Percentiles rank a stretch among this genome's conserved stretches.
phyloP scores from a whole-genome alignment of 2,888 invertebrate genomes.

The Eudasyphora cyanicolor region DNA sequence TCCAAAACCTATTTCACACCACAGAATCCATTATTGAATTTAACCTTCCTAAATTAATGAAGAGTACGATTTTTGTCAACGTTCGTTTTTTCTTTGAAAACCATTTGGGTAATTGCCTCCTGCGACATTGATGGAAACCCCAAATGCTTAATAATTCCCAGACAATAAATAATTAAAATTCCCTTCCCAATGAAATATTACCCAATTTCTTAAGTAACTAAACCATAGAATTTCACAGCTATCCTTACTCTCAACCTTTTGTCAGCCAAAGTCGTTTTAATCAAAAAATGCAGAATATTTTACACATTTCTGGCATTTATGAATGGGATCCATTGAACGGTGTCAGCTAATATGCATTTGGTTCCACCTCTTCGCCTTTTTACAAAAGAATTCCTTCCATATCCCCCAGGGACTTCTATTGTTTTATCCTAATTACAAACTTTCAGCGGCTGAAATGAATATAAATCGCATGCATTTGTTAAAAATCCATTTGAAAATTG shows the following conservation, averaged over 20 bases:
- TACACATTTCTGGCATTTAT: constrained; percentile 29
- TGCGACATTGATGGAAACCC: not conserved
- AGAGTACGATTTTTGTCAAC: too few species aligned
- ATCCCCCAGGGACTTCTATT: constrained; percentile 53
- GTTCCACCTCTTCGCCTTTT: constrained; percentile 19
- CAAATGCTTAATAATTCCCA: constrained; percentile 14
- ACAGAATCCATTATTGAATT: too few species aligned
- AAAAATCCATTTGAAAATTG: constrained; percentile 32
- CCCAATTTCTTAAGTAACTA: not conserved
- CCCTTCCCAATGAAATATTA: not conserved
- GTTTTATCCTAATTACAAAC: constrained; percentile 3
- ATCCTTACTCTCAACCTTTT: not conserved
- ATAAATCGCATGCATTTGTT: not conserved
- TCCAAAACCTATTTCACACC: too few species aligned
- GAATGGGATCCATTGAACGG: constrained; percentile 55
- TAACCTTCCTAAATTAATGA: too few species aligned
- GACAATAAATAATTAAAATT: not conserved
- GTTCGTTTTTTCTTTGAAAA: not conserved
- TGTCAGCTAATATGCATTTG: constrained; percentile 59
- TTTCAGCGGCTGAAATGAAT: not conserved
- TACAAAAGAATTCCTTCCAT: not conserved
- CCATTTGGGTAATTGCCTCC: not conserved
- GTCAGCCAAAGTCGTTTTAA: not conserved
- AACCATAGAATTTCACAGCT: not conserved
- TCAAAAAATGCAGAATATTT: constrained; percentile 34